Conservation (phyloP, 2,888 invertebrate species). For the Epinotia bilunana region DNA sequence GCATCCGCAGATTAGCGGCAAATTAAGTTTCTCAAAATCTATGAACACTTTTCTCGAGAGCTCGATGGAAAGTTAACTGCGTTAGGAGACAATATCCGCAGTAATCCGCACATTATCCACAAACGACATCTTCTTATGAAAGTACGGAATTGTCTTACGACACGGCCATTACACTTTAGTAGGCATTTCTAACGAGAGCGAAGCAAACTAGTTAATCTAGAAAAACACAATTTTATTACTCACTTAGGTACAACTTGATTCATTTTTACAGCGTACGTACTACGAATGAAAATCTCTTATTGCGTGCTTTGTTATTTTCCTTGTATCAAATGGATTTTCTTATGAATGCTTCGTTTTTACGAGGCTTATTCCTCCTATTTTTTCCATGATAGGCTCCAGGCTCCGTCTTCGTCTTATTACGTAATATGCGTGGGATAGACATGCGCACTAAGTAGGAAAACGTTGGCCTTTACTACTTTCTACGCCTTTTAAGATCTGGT, state of each 20-base stretch:
- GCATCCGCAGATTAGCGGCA: background rate
- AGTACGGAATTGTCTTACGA: slow-evolving; percentile 68
- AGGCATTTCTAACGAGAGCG: slow-evolving; percentile 76
- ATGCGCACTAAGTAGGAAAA: background rate
- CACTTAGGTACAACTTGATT: slow-evolving; percentile 16
- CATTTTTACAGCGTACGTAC: slow-evolving; percentile 11
- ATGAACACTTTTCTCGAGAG: background rate
- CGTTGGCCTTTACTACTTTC: slow-evolving; percentile 10
- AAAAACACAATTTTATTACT: slow-evolving; percentile 51
- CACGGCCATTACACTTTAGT: slow-evolving; percentile 75
- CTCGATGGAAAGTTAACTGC: slow-evolving; percentile 47
- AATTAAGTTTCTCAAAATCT: slow-evolving; percentile 27
- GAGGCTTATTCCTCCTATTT: slow-evolving; percentile 17
- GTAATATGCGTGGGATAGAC: slow-evolving; percentile 7
- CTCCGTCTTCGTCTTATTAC: slow-evolving; percentile 11
- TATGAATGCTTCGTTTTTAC: slow-evolving; percentile 35
- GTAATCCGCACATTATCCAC: slow-evolving; percentile 46
- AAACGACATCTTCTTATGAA: slow-evolving; percentile 45
- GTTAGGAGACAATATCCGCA: slow-evolving; percentile 49
- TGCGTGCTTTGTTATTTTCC: slow-evolving; percentile 34
- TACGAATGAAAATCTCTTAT: slow-evolving; percentile 12
- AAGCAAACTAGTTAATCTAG: slow-evolving; percentile 63
- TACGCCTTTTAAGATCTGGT: slow-evolving; percentile 11
- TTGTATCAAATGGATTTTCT: slow-evolving; percentile 24
- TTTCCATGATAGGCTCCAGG: slow-evolving; percentile 4